A percentile compares a stretch with the other conserved stretches of the same genome.
phyloP scores from a whole-genome alignment of 2,797 vertebrate genomes.

The Hydrophis major region DNA sequence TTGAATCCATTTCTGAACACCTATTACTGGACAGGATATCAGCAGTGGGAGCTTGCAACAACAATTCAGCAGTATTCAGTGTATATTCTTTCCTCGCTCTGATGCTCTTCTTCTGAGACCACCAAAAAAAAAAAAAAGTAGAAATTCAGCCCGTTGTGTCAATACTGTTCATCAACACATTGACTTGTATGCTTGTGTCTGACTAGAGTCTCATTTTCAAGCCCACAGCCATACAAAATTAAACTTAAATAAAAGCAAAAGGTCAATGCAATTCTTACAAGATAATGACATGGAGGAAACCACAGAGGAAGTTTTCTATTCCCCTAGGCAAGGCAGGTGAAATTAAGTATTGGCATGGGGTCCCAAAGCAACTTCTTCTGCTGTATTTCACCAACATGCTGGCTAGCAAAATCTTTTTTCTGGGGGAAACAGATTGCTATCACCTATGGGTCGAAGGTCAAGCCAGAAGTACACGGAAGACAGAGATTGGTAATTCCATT shows the following conservation, averaged over 20 bases:
- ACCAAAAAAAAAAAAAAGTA: slow-evolving; percentile 1
- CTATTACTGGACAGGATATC: not conserved
- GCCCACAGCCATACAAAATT: slow-evolving; percentile 29
- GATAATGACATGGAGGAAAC: slow-evolving; percentile 28
- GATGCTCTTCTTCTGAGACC: slow-evolving; percentile 25
- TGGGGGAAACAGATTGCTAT: slow-evolving; percentile 14
- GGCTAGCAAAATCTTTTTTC: slow-evolving; percentile 5
- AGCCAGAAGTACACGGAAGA: slow-evolving; percentile 20
- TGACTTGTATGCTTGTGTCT: slow-evolving; percentile 5
- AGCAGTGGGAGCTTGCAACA: not conserved
- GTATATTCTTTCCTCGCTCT: not conserved
- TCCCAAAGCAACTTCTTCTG: not conserved
- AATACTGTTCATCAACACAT: not conserved
- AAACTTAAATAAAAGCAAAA: slow-evolving; percentile 40
- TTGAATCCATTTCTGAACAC: not conserved
- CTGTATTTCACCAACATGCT: slow-evolving; percentile 22
- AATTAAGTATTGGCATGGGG: not conserved
- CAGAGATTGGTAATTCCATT: not conserved
- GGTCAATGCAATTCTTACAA: slow-evolving; percentile 38
- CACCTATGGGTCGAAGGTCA: not conserved
- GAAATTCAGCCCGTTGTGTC: slow-evolving; percentile 1
- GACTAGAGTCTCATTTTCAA: slow-evolving; percentile 27
- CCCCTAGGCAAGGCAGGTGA: slow-evolving; percentile 14
- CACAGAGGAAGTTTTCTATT: slow-evolving; percentile 30
- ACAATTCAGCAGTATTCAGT: not conserved